phyloP scores from a whole-genome alignment of 2,797 vertebrate genomes.

The Odontamblyopus lacepedii region DNA sequence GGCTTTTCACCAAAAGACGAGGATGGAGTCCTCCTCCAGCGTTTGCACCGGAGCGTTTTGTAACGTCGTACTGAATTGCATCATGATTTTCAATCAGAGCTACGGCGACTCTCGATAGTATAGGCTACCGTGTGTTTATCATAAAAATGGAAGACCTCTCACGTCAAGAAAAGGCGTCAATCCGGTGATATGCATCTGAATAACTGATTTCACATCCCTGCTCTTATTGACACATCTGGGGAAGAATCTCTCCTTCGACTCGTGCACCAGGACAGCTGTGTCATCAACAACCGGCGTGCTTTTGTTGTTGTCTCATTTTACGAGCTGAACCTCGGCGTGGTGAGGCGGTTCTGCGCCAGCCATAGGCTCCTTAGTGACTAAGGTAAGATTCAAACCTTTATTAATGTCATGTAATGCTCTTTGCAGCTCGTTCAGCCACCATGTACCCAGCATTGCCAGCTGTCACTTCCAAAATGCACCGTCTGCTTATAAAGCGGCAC shows the following conservation, averaged over 20 bases:
- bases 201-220: slow-evolving; percentile 47
- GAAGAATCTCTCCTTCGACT: slow-evolving; percentile 46
- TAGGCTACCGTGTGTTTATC: slow-evolving; percentile 50
- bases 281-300: slow-evolving; percentile 80
- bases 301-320: slow-evolving; percentile 83
- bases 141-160: slow-evolving; percentile 72
- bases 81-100: slow-evolving; percentile 64
- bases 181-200: slow-evolving; percentile 61
- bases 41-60: slow-evolving; percentile 56
- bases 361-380: slow-evolving; percentile 46
- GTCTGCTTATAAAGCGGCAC: slow-evolving; percentile 39
- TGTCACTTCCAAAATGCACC: slow-evolving; percentile 44
- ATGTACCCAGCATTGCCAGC: slow-evolving; percentile 27
- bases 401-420: slow-evolving; percentile 40
- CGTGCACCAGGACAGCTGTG: slow-evolving; percentile 73
- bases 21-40: slow-evolving; percentile 45
- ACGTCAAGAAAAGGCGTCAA: slow-evolving; percentile 71
- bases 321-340: slow-evolving; percentile 64
- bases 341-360: slow-evolving; percentile 63
- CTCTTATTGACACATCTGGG: slow-evolving; percentile 74
- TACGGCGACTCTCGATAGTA: slow-evolving; percentile 42
- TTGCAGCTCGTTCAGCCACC: slow-evolving; percentile 28
- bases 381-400: slow-evolving; percentile 67
- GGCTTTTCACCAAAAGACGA: slow-evolving; percentile 16
- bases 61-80: slow-evolving; percentile 75